Conservation (phyloP, 2,888 invertebrate species). For the Caenorhabditis sp. region DNA sequence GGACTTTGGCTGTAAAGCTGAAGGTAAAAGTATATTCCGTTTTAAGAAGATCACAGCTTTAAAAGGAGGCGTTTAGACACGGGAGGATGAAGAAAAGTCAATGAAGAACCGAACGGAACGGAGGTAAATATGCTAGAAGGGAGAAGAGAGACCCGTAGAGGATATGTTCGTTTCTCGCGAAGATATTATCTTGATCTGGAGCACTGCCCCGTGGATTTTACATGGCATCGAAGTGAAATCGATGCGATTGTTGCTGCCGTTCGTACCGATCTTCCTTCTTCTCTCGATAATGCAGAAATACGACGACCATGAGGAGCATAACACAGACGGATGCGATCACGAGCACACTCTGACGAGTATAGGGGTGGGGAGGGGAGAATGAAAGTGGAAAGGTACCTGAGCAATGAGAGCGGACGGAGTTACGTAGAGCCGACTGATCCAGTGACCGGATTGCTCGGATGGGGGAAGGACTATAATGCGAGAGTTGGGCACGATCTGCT, state of each 20-base stretch:
- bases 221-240: constrained; percentile 79
- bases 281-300: constrained; percentile 75
- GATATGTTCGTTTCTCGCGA: constrained; percentile 5
- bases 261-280: constrained; percentile 75
- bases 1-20: no score
- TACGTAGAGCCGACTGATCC: constrained; percentile 77
- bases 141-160: constrained; percentile 4
- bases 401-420: constrained; percentile 77
- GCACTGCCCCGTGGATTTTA: constrained; percentile 53
- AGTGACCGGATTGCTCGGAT: constrained; percentile 74
- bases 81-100: background rate
- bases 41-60: background rate
- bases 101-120: background rate
- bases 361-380: background rate
- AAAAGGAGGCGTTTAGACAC: constrained; percentile 16
- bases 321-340: constrained; percentile 73
- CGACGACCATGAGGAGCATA: constrained; percentile 73
- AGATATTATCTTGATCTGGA: background rate
- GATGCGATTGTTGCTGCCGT: constrained; percentile 76
- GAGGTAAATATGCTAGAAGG: constrained; percentile 4
- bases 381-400: constrained; percentile 59
- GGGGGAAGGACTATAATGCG: constrained; percentile 96
- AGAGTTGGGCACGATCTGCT: constrained; percentile 89
- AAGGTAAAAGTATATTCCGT: background rate
- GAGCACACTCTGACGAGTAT: constrained; percentile 63